Percentiles rank a stretch among this genome's conserved stretches.
These are phyloP conservation scores for Dexiosoma caninum DNA, from an alignment of 2,888 invertebrate species.

Conservation along the genomic window DNA sequence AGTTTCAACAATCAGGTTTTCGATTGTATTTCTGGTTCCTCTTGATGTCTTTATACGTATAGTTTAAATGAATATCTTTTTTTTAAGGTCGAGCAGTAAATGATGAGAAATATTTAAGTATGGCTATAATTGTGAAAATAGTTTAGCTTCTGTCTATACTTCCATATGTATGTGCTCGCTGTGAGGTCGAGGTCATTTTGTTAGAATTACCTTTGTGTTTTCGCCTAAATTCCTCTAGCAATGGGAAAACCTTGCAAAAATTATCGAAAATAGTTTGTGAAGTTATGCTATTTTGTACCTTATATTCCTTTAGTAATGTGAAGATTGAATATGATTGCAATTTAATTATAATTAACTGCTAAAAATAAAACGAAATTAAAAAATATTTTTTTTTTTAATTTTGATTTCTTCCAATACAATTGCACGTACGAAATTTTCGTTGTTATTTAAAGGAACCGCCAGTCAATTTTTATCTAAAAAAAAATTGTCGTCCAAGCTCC, in stretches of 20 bases:
- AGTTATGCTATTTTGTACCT: too few relatives aligned
- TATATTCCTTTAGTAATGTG: too few relatives aligned
- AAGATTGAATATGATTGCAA: too few relatives aligned
- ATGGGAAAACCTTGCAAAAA: background rate
- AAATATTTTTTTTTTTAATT: too few relatives aligned
- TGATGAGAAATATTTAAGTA: slow-evolving; percentile 15
- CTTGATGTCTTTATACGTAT: slow-evolving; percentile 20
- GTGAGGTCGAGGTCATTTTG: background rate
- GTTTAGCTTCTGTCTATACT: background rate
- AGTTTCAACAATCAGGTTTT: slow-evolving; percentile 18
- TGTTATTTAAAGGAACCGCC: too few relatives aligned
- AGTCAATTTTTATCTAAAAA: too few relatives aligned
- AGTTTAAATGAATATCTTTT: slow-evolving; percentile 12
- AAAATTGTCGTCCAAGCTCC: too few relatives aligned
- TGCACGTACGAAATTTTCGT: too few relatives aligned
- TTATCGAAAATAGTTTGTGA: too few relatives aligned
- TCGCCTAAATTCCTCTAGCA: background rate
- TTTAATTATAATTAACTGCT: too few relatives aligned
- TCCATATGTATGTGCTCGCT: background rate
- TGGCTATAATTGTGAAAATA: background rate
- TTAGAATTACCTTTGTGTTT: background rate
- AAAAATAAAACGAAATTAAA: too few relatives aligned
- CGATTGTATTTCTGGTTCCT: slow-evolving; percentile 19
- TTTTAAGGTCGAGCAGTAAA: slow-evolving; percentile 25
- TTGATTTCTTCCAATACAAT: too few relatives aligned